Evolutionary conservation across 2,113 vertebrate genomes (phyloP), one percentile per base, ranked within the genome.

Genomic region (Hymenochirus boettgeri): DNA sequence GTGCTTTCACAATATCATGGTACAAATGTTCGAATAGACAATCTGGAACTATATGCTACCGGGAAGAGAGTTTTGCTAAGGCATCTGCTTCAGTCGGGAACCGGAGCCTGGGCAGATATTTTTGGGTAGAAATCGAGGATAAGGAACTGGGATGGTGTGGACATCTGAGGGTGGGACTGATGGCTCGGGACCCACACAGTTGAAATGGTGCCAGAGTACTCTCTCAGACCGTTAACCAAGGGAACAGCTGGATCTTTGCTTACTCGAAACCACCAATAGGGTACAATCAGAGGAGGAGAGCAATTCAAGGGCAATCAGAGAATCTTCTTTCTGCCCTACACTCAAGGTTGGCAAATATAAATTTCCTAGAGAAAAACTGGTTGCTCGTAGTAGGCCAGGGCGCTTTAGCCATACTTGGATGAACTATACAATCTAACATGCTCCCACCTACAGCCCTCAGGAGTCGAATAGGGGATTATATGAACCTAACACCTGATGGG

Each of bases 191-290:
- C 74, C 95, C 96, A 1, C 56, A 71, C 57, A 69, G 22, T 98
- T 54, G 75, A 83, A 0, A 71, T 27, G 0, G 91, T 99, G 5
- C 94, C 95, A 0, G 95, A 97, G 72, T 98, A 98, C 70, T 93
- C 94, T 5, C 80, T 99, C 95, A 0, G 91, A 97, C 59, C 75
- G 91, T 88, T 8, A 86, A 80, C 54, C 62, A 87, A 61, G 96
- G 96, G 10, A n/a, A n/a, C n/a, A 94, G 89, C 64, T 99, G 96
- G 94, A 80, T 99, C 29, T 97, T 98, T 2, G 96, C 95, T 99
- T 70, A 97, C 94, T 10, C 89, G 96, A 29, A 93, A 89, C 77
- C 95, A 99, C 77, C n/a, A 99, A 99, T 77, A 93, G 91, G 1
- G 74, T 94, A 8, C 1, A 22, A 0, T 75, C 72, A 5, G 29